Evolutionary conservation across 2,797 vertebrate species (phyloP), one percentile per base, ranked within the genome.

Genomic region (Neomorphus geoffroyi): DNA sequence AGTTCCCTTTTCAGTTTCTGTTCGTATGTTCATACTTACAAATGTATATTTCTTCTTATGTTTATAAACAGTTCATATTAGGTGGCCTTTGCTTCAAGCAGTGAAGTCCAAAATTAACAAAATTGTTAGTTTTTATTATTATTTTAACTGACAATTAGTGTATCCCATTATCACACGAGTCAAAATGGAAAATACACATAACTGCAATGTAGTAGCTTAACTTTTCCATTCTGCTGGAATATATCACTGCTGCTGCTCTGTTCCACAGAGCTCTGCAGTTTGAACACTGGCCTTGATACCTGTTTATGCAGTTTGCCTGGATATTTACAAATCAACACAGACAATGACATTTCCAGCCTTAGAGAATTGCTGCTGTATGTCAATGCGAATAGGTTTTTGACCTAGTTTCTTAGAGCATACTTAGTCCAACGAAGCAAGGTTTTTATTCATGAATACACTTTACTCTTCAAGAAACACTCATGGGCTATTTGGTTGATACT

Each of bases 281-380:
- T 92, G 72, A 32, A 61, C 37, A 86, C 69, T 91, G 51, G 74
- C 80, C 64, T 71, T 77, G 53, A 74, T 90, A 77, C 51, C 73
- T 94, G 27, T 54, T 78, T 93, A 46, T 90, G 65, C 69, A 80
- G 53, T 78, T 95, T 95, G 73, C 84, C 73, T 82, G 69, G 50
- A 95, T 84, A 95, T 95, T 93, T 96, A 88, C 90, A 97, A 96
- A 97, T 94, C 91, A 92, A 74, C 86, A 92, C 57, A 93, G 88
- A 51, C 94, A 95, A 81, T 94, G 96, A 92, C 92, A 97, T 97
- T 97, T 96, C 80, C 69, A 96, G 94, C 93, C 56, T 90, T 86
- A 93, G 83, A 94, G 97, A 95, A 96, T 92, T 92, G 94, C 94
- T 93, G 58, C 62, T 89, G 43, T 78, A 3, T 93, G 95, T 97